phyloP scores from a whole-genome alignment of 2,113 vertebrate genomes.

The Meles meles region DNA sequence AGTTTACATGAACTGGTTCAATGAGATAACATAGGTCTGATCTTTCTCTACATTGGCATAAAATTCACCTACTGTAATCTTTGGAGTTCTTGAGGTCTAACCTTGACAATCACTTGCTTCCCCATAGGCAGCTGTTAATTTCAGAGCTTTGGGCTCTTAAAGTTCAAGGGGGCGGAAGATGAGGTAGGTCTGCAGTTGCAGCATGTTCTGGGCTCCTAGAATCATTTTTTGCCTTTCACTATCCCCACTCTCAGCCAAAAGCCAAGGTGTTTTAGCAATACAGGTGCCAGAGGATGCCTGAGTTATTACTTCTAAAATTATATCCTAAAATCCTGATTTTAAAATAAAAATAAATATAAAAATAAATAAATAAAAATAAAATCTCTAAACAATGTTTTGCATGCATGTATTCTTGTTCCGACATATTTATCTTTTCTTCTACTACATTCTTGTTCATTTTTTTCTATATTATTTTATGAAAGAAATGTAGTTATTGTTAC shows the following conservation, averaged over 20 bases:
- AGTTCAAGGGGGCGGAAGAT: not conserved
- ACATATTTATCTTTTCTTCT: not conserved
- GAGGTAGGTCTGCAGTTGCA: not conserved
- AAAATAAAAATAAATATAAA: too few relatives aligned
- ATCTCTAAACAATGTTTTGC: not conserved
- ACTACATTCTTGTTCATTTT: not conserved
- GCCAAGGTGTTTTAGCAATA: not conserved
- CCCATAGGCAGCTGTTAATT: not conserved
- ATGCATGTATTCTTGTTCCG: not conserved
- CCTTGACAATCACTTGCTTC: not conserved
- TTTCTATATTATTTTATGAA: not conserved
- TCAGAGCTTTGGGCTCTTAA: not conserved
- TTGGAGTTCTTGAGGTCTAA: not conserved
- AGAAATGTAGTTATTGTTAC: not conserved
- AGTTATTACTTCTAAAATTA: not conserved
- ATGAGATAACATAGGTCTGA: not conserved
- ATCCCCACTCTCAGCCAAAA: not conserved
- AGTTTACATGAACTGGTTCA: not conserved
- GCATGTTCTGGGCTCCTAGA: not conserved
- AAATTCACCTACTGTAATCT: not conserved
- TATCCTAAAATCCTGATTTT: not conserved
- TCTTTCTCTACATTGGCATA: not conserved
- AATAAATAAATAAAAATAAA: too few relatives aligned
- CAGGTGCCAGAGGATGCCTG: too few relatives aligned
- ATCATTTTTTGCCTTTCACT: not conserved